Evolutionary conservation across 2,797 vertebrate genomes (phyloP), one percentile per base, ranked within the genome.

Genomic region (Sebastes oblongus): DNA sequence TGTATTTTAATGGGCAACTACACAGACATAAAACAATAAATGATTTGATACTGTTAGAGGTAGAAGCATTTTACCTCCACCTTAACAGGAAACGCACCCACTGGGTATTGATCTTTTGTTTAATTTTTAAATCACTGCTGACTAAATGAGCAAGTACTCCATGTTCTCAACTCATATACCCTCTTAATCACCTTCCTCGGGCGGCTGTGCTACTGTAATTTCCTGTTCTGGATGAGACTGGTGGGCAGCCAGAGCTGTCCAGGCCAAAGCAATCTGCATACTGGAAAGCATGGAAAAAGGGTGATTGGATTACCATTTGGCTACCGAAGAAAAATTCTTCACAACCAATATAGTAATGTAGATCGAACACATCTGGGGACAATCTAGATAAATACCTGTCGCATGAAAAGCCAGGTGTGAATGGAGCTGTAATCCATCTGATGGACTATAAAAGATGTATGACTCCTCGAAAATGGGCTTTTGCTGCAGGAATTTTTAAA

Each of bases 231-330:
- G 72, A 88, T 87, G 62, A 81, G 75, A 82, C 52, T 81, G 7
- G 4, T 76, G 46, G 64, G 79, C 69, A 81, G 75, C 54, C 59
- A 80, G 32, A n/a, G 34, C 52, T 68, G 30, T 82, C 72, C 60
- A 78, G 62, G 85, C 86, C 86, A 87, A 86, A 50, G 61, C 65
- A 82, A 90, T 91, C 74, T 88, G 73, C 84, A 86, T 87, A 83
- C 75, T 81, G 79, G 72, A 84, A 75, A 25, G 76, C 74, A 68
- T 61, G 32, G 36, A 32, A 52, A 72, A 83, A 75, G 62, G 66
- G 36, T 56, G 56, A 64, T 50, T 69, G 52, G 61, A 80, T 75
- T 64, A 78, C 27, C 72, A 77, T 77, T 88, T 85, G 74, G 85
- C 83, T 64, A 20, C 62, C 3, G 13, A 56, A 82, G 60, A 80